Percentiles rank a stretch among this genome's conserved stretches.
Evolutionary conservation across 2,888 invertebrate species (phyloP).

Genomic region (Arge pagana): DNA sequence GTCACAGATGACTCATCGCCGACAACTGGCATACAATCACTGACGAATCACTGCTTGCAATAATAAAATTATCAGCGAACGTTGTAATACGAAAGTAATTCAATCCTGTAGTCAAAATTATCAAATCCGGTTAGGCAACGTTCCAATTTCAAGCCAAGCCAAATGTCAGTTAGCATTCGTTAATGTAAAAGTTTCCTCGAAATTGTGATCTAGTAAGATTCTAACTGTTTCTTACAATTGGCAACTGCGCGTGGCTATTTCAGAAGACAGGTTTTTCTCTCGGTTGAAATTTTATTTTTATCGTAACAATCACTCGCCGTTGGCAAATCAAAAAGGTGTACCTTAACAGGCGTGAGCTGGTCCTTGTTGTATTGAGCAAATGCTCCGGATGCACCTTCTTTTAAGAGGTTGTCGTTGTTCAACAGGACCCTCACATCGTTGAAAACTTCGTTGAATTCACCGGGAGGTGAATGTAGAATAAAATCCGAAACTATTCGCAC

Average conservation of each 20-base stretch:
- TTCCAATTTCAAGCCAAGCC: constrained; percentile 31
- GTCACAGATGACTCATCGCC: constrained; percentile 18
- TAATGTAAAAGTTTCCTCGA: too few species aligned
- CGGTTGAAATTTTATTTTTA: constrained; percentile 1
- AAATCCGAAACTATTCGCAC: constrained; percentile 98
- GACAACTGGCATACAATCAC: neutral
- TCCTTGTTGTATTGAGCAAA: constrained; percentile 99
- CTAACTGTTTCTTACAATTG: neutral
- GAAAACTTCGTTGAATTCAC: constrained; percentile 99
- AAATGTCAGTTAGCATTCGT: constrained; percentile 35
- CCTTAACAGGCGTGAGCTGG: constrained; percentile 93
- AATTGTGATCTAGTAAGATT: constrained; percentile 5
- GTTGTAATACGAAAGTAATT: neutral
- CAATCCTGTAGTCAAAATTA: neutral
- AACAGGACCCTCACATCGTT: constrained; percentile 92
- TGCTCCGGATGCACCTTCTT: constrained; percentile 94
- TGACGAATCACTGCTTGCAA: neutral
- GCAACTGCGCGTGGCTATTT: neutral
- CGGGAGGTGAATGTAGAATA: constrained; percentile 97
- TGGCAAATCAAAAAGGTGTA: constrained; percentile 37
- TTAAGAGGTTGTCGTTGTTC: constrained; percentile 93
- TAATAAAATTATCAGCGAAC: neutral
- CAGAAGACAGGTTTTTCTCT: neutral
- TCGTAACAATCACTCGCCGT: constrained; percentile 16
- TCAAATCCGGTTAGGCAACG: constrained; percentile 16